These are phyloP conservation scores for Peucedramus taeniatus DNA, from an alignment of 2,113 vertebrate species.

Conservation along the genomic window DNA sequence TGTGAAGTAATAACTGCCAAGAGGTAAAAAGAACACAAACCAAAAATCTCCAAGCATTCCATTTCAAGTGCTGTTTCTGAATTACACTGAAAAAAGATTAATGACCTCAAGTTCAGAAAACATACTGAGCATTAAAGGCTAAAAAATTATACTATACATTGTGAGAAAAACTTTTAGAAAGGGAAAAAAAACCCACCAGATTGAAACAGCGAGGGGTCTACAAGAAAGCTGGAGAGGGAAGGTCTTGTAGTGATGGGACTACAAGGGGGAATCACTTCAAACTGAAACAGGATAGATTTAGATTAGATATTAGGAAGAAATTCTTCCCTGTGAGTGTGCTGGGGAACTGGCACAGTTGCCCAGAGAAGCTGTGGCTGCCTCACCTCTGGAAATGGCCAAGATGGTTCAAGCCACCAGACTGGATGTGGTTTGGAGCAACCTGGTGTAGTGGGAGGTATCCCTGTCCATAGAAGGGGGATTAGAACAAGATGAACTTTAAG, in stretches of 20 bases:
- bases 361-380: background rate
- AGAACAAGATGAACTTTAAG: background rate
- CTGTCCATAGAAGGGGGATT: background rate
- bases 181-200: fast-evolving
- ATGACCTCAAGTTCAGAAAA: slow-evolving; percentile 2
- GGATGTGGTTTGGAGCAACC: background rate
- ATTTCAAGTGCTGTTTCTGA: background rate
- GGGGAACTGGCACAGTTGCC: background rate
- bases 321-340: background rate
- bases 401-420: background rate
- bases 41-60: background rate
- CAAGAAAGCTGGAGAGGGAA: background rate
- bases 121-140: background rate
- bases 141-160: background rate
- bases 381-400: background rate
- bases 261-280: background rate
- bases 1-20: background rate
- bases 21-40: background rate
- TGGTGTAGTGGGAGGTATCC: background rate
- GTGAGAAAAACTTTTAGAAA: background rate
- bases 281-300: background rate
- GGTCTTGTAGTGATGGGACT: background rate
- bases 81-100: background rate
- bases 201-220: background rate
- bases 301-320: background rate